Evolutionary conservation across 2,888 invertebrate genomes (phyloP), one percentile per base, ranked within the genome.

Genomic region (Dastarcus helophoroides): DNA sequence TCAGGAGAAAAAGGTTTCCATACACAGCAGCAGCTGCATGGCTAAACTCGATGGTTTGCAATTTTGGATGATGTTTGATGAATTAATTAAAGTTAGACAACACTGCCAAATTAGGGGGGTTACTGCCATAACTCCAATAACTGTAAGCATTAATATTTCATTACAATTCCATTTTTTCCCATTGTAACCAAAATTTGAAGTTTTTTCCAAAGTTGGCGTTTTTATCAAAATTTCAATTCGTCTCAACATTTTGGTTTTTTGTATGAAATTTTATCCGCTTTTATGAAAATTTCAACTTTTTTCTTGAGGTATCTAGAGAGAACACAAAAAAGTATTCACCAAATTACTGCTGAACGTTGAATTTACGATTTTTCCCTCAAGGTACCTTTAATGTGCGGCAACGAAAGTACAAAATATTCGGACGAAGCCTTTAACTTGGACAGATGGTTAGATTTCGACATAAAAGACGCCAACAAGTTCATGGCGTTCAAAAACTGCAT

Each of bases 51-150:
- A 29, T 4, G 51, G 19, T 28, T 77, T 80, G 0, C 73, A 78
- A 7, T 81, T 88, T 47, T 94, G 91, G 90, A 61, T 91, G 9
- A 67, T 86, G 7, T 94, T 79, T 51, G 88, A 88, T 51, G 90
- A 91, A 58, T 79, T 90, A 60, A 77, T 78, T 1, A 73, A 81
- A 24, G 66, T 72, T 0, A 73, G 77, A 0, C 65, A 73, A 10
- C 65, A 74, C 30, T 79, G 82, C 36, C 75, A 79, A 50, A 73
- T 86, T 2, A 73, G 80, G 24, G 81, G 81, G 41, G 81, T 79
- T 35, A 91, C 93, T 0, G 58, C 84, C 4, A 73, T 94, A 1
- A 80, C 88, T 6, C 77, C 90, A 0, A 53, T 89, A 10, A 79
- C 86, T 1, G 76, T 93, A 30, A 52, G 46, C 41, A n/a, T 22